Percentiles rank a stretch among this genome's conserved stretches.
Evolutionary conservation across 2,797 vertebrate species (phyloP).

Genomic region (Halcyon leucocephala): DNA sequence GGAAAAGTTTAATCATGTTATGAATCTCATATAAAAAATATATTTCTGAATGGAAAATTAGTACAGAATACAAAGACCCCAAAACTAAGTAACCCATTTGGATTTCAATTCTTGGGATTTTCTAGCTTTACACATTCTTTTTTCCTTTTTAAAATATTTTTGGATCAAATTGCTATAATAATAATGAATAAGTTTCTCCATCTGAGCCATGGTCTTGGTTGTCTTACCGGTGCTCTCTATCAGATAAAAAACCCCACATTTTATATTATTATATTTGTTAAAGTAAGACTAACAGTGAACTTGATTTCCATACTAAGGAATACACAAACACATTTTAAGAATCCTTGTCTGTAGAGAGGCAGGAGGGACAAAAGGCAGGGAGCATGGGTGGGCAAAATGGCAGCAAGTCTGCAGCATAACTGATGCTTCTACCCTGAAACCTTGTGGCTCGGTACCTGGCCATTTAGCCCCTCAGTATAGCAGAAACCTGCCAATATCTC

Average conservation of each 20-base stretch:
- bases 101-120: background rate
- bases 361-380: background rate
- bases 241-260: background rate
- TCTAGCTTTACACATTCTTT: background rate
- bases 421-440: background rate
- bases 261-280: background rate
- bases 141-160: background rate
- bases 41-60: background rate
- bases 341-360: background rate
- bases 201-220: background rate
- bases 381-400: background rate
- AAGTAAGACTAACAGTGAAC: background rate
- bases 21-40: background rate
- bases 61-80: background rate
- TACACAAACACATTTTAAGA: background rate
- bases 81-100: accelerated
- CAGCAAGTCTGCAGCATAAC: background rate
- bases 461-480: background rate
- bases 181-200: background rate
- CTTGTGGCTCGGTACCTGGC: background rate
- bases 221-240: background rate
- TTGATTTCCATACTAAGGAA: background rate
- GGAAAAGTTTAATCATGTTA: background rate
- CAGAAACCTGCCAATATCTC: background rate
- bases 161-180: background rate